A percentile compares a stretch with the other conserved stretches of the same genome.
Evolutionary conservation across 2,113 vertebrate species (phyloP).

Genomic region (Eretmochelys imbricata): DNA sequence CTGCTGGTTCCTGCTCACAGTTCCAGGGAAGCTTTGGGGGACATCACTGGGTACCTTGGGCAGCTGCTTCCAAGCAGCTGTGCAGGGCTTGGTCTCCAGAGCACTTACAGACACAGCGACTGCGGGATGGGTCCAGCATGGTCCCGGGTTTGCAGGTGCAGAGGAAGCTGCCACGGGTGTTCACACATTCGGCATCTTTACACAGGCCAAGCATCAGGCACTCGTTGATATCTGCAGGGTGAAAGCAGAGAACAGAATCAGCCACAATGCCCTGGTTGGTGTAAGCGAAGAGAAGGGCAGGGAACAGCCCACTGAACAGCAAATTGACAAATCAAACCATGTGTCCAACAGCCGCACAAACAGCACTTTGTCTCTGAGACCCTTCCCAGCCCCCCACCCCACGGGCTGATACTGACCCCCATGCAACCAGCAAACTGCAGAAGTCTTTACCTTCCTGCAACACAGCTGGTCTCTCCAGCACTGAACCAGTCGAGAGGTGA

Average conservation of each 20-base stretch:
- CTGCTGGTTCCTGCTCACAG: not conserved
- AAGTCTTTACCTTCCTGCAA: not conserved
- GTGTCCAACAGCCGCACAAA: not conserved
- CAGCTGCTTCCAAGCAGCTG: not conserved
- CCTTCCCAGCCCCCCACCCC: not conserved
- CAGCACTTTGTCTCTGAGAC: not conserved
- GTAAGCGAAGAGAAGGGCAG: not conserved
- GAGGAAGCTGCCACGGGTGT: slow-evolving; percentile 93
- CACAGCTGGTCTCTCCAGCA: not conserved
- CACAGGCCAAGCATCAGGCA: slow-evolving; percentile 89
- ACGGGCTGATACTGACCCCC: not conserved
- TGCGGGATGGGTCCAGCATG: slow-evolving; percentile 92
- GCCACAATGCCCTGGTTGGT: not conserved
- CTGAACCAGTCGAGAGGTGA: not conserved
- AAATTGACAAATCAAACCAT: not conserved
- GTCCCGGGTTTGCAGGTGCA: slow-evolving; percentile 91
- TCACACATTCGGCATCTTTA: slow-evolving; percentile 91
- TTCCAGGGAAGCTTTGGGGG: not conserved
- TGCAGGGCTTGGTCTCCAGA: not conserved
- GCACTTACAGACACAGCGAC: slow-evolving; percentile 96
- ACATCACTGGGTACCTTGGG: not conserved
- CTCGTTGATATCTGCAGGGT: slow-evolving; percentile 92
- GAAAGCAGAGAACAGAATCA: not conserved
- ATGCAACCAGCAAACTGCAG: not conserved
- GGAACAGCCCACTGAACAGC: not conserved